A percentile compares a stretch with the other conserved stretches of the same genome.
Evolutionary conservation across 2,888 invertebrate species (phyloP).

Genomic region (Euclidia mi): DNA sequence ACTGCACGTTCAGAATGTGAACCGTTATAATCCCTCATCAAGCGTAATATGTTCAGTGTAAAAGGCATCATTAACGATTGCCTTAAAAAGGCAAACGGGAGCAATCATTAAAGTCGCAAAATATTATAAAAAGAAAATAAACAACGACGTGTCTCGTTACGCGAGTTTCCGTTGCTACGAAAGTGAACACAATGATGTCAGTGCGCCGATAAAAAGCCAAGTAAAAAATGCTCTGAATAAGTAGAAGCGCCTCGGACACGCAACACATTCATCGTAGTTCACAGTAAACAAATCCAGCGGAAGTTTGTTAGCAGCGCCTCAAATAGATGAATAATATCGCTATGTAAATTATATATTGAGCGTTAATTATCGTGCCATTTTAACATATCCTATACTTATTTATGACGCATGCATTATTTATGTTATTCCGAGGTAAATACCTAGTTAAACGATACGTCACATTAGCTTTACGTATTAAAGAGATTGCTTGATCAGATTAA

Average conservation of each 20-base stretch:
- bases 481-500: too few relatives aligned
- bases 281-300: conserved; percentile 68
- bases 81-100: conserved; percentile 88
- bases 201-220: conserved; percentile 78
- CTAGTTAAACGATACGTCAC: background rate
- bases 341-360: conserved; percentile 63
- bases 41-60: conserved; percentile 83
- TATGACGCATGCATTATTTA: background rate
- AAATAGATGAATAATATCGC: conserved; percentile 60
- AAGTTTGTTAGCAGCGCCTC: conserved; percentile 66
- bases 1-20: conserved; percentile 68
- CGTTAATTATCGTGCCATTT: conserved; percentile 18
- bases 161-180: conserved; percentile 87
- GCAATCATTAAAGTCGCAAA: conserved; percentile 87
- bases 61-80: conserved; percentile 88
- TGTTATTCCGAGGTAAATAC: conserved; percentile 17
- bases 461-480: too few relatives aligned
- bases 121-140: conserved; percentile 85
- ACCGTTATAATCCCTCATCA: conserved; percentile 88
- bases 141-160: conserved; percentile 83
- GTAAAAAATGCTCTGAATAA: conserved; percentile 84
- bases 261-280: conserved; percentile 66
- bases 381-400: background rate
- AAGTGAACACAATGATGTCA: conserved; percentile 87
- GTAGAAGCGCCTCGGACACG: conserved; percentile 74